phyloP scores from a whole-genome alignment of 1,140 invertebrate species.

The Anastatus disparis region DNA sequence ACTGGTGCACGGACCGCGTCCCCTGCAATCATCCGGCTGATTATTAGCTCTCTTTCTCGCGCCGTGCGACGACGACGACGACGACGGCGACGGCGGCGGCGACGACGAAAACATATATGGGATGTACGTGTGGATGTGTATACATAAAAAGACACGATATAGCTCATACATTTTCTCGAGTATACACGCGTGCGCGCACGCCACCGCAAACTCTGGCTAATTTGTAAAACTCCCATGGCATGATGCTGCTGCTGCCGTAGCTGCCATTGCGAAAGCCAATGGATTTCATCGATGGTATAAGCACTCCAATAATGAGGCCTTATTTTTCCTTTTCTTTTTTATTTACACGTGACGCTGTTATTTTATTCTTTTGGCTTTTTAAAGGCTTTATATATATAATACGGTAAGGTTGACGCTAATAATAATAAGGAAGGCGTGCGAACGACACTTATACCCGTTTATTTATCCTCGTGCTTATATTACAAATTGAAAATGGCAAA shows the following conservation, averaged over 20 bases:
- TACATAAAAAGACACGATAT: no score
- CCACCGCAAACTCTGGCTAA: slow-evolving; percentile 52
- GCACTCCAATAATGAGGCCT: slow-evolving; percentile 32
- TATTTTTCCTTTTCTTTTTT: slow-evolving; percentile 26
- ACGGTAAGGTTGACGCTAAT: no score
- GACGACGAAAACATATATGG: no score
- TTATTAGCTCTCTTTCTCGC: slow-evolving; percentile 48
- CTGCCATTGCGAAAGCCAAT: neutral
- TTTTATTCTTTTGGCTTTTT: no score
- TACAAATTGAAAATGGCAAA: slow-evolving; percentile 29
- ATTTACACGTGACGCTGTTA: no score
- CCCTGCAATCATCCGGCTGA: slow-evolving; percentile 59
- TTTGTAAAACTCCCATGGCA: slow-evolving; percentile 52
- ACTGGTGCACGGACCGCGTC: slow-evolving; percentile 49
- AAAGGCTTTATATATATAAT: no score
- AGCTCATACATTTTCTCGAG: no score
- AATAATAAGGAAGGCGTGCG: slow-evolving; percentile 8
- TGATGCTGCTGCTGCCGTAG: neutral
- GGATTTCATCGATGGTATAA: neutral
- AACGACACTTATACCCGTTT: neutral
- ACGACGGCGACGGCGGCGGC: neutral
- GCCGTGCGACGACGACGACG: slow-evolving; percentile 23
- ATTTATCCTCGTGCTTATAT: slow-evolving; percentile 19
- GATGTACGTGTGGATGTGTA: no score
- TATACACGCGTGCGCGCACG: slow-evolving; percentile 7